Conservation (phyloP, 1,140 invertebrate genomes). For the Bombus confusus region DNA sequence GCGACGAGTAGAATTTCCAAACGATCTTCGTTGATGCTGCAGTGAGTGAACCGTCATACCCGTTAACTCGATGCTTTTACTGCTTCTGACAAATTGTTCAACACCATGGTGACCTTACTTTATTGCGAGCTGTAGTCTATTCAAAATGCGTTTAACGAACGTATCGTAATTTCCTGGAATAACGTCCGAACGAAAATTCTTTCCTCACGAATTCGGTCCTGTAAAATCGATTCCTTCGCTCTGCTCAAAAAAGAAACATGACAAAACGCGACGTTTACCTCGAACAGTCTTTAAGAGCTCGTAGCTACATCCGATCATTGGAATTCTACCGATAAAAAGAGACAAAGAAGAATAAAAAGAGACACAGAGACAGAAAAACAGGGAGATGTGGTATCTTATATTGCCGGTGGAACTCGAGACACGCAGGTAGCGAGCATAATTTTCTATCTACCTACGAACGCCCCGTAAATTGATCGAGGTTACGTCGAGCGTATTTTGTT, state of each 20-base stretch:
- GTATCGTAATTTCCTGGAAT: not conserved
- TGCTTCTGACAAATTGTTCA: constrained; percentile 15
- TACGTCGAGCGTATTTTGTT: constrained; percentile 38
- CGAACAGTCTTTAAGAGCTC: not conserved
- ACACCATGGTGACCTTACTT: constrained; percentile 3
- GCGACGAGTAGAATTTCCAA: not conserved
- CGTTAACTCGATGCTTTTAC: constrained; percentile 18
- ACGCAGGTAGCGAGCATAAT: constrained; percentile 41
- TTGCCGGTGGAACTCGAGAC: constrained; percentile 10
- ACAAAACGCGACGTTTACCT: constrained; percentile 3
- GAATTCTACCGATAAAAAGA: constrained; percentile 6
- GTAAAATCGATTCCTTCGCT: not conserved
- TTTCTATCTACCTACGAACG: constrained; percentile 34
- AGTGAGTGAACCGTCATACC: constrained; percentile 13
- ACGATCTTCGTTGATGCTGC: not conserved
- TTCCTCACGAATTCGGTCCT: not conserved
- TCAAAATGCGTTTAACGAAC: constrained; percentile 20
- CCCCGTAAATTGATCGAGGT: constrained; percentile 51
- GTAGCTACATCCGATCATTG: not conserved
- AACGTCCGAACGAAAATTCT: not conserved
- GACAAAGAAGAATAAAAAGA: too few species aligned
- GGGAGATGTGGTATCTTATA: not conserved
- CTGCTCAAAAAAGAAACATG: not conserved
- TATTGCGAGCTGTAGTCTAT: constrained; percentile 5
- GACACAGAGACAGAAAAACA: not conserved